phyloP scores from a whole-genome alignment of 2,888 invertebrate species.

The Isoperla grammatica region DNA sequence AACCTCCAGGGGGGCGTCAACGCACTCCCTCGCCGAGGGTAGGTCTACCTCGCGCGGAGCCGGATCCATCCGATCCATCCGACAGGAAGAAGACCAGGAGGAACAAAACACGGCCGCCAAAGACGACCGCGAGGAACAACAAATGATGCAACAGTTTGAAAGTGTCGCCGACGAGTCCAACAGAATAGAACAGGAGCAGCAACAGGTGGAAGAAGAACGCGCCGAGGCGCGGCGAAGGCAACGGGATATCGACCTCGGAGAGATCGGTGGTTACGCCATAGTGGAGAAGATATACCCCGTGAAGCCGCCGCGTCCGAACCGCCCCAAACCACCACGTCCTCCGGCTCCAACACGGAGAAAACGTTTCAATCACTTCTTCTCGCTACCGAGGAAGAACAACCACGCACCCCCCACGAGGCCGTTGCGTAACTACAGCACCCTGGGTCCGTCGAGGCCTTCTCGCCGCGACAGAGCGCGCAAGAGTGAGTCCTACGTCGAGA shows the following conservation, averaged over 20 bases:
- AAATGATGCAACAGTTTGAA: neutral
- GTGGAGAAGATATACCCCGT: constrained; percentile 55
- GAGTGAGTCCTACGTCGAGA: constrained; percentile 24
- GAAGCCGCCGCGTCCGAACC: constrained; percentile 32
- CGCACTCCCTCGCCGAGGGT: constrained; percentile 41
- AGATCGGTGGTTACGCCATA: constrained; percentile 63
- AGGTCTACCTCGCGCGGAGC: constrained; percentile 67
- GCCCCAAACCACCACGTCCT: constrained; percentile 53
- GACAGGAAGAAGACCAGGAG: constrained; percentile 44
- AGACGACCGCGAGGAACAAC: constrained; percentile 32
- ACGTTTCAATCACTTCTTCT: constrained; percentile 56
- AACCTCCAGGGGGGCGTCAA: constrained; percentile 52
- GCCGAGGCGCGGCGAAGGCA: too few species aligned
- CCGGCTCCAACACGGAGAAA: constrained; percentile 55
- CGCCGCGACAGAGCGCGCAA: constrained; percentile 46
- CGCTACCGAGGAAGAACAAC: constrained; percentile 53
- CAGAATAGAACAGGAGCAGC: too few species aligned
- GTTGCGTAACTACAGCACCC: constrained; percentile 54
- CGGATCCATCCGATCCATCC: constrained; percentile 56
- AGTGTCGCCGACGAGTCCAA: too few species aligned
- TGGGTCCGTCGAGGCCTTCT: constrained; percentile 56
- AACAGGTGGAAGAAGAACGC: too few species aligned
- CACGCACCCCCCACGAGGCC: constrained; percentile 53
- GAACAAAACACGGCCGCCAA: constrained; percentile 41
- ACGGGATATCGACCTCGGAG: constrained; percentile 17